Conservation (phyloP, 2,888 invertebrate genomes). For the Stegophylla sp. region DNA sequence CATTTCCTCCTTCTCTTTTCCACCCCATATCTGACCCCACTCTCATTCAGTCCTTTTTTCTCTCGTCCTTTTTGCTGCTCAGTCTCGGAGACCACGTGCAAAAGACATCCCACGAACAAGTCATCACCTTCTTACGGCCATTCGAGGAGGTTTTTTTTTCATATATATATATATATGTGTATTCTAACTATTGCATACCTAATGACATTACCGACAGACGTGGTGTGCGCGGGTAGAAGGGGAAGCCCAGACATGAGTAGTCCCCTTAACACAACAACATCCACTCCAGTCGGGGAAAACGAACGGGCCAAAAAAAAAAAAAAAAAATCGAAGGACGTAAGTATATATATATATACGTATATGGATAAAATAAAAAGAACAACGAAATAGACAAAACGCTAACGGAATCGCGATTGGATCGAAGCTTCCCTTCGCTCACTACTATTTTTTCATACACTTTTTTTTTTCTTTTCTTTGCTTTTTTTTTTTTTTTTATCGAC, state of each 20-base stretch:
- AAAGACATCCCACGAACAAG: slow-evolving; percentile 39
- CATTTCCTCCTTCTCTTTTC: background rate
- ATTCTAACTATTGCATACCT: slow-evolving; percentile 29
- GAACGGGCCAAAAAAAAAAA: slow-evolving; percentile 45
- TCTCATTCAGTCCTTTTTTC: background rate
- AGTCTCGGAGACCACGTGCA: slow-evolving; percentile 18
- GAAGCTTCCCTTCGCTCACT: background rate
- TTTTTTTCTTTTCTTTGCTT: background rate
- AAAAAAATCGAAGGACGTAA: slow-evolving; percentile 22
- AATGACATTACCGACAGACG: slow-evolving; percentile 32
- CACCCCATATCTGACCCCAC: background rate
- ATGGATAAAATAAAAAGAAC: background rate
- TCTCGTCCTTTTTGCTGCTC: background rate
- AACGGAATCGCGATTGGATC: slow-evolving; percentile 37
- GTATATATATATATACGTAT: background rate
- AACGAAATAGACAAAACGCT: slow-evolving; percentile 35
- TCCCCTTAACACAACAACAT: slow-evolving; percentile 15
- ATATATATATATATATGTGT: background rate
- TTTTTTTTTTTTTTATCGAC: slow-evolving; percentile 18
- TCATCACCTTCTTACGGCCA: slow-evolving; percentile 47
- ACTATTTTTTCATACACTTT: background rate
- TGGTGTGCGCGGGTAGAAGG: background rate
- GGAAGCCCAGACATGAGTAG: background rate
- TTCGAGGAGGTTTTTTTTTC: slow-evolving; percentile 19
- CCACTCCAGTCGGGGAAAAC: slow-evolving; percentile 24